A percentile compares a stretch with the other conserved stretches of the same genome.
Conservation (phyloP, 2,797 vertebrate species). For the Crenuchus spilurus region DNA sequence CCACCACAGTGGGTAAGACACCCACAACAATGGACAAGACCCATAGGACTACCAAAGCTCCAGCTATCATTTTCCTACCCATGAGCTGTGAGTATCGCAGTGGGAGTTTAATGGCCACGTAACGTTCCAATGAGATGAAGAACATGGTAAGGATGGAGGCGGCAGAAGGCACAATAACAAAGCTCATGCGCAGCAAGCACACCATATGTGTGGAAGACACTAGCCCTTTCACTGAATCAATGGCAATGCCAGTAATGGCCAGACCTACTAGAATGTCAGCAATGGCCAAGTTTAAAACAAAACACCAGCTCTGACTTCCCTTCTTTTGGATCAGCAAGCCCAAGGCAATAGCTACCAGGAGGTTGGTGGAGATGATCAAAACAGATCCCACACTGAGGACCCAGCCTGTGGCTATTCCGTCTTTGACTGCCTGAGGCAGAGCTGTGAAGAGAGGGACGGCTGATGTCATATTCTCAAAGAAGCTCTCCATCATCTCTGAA, state of each 20-base stretch:
- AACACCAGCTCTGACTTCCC: conserved; percentile 81
- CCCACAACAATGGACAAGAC: conserved; percentile 75
- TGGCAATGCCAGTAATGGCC: conserved; percentile 80
- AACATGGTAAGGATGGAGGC: conserved; percentile 91
- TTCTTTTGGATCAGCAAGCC: conserved; percentile 80
- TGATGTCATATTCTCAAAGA: conserved; percentile 13
- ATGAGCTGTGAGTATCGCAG: conserved; percentile 83
- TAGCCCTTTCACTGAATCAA: conserved; percentile 72
- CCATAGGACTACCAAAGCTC: conserved; percentile 79
- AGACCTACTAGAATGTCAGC: conserved; percentile 86
- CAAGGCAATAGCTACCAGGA: conserved; percentile 76
- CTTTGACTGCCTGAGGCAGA: conserved; percentile 8
- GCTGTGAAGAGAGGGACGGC: conserved; percentile 23
- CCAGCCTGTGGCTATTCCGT: conserved; percentile 66
- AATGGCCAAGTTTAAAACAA: conserved; percentile 87
- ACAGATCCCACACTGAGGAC: conserved; percentile 79
- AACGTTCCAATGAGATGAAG: conserved; percentile 88
- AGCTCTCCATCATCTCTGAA: neutral
- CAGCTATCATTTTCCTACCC: conserved; percentile 64
- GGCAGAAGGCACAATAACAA: conserved; percentile 80
- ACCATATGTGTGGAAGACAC: conserved; percentile 62
- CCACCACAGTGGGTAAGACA: conserved; percentile 81
- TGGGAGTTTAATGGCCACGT: conserved; percentile 87
- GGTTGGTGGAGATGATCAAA: conserved; percentile 84
- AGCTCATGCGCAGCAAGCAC: conserved; percentile 86